Base-by-base conservation (phyloP, 2,888 invertebrate genomes). In the Microplitis manilae region DNA sequence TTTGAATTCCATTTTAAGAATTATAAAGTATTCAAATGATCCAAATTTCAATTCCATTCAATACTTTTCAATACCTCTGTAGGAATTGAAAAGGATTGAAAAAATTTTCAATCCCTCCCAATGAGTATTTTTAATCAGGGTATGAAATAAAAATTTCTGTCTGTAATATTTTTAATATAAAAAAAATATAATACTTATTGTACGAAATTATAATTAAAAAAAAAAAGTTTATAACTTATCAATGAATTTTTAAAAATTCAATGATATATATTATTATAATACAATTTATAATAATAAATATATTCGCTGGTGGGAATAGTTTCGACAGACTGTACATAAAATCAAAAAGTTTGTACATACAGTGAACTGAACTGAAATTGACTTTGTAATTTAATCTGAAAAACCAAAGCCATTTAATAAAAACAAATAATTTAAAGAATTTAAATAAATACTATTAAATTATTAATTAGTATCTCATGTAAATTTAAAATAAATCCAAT, bases 331-430 rank as follows among this genome's bases (percentile, higher is more conserved):
- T 82, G 82, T 83, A 82, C 82, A 81, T 76, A 76, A 74, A 30
- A 65, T 30, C 60, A 50, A 68, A 60, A 65, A 40, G 40, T 6
- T 59, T 38, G n/a, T 61, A 61, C 75, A 81, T 84, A 83, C 84
- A 84, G 82, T 85, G 83, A 69, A 76, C 83, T 30, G 85, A 81
- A 84, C 73, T 81, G 40, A 73, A 80, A 86, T 84, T 85, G 86
- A 85, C 86, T 77, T 79, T 73, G 77, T 61, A 20, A 59, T 60
- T 71, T 38, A 2, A 20, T 7, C 39, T n/a, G 6, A 8, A 50
- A 50, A 50, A 50, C 8, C 50, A 50, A 50, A 13, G 5, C 2
- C 8, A 50, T 13, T 50, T 50, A 0, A 50, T 50, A 50, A 50
- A 50, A 50, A 50, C 4, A 50, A 50, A 50, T 50, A 50, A 50